Evolutionary conservation across 2,888 invertebrate genomes (phyloP), one percentile per base, ranked within the genome.

Genomic region (Nemotelus pantherinus): DNA sequence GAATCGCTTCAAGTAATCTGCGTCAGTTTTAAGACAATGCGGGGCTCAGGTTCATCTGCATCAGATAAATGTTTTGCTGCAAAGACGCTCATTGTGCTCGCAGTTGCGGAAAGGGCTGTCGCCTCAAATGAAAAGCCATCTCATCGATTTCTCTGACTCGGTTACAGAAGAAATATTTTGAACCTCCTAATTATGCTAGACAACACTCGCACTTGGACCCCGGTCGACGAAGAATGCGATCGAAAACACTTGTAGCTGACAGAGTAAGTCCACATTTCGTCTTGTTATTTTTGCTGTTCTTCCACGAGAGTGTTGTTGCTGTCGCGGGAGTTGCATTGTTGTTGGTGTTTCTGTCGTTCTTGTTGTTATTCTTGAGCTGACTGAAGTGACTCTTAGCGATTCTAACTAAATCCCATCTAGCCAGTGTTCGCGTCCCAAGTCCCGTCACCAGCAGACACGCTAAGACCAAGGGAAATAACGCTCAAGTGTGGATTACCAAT

Each of bases 401-500:
- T 74, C 74, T 74, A 48, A 60, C 60, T 63, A 74, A 74, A 74
- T 74, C 74, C 74, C 74, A 74, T 74, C 47, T 63, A 74, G 63
- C 50, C 44, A 70, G 70, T 50, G 25, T 25, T 25, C 25, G 25
- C 25, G 25, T 65, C 47, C 70, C 53, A 2, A 41, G 44, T 55
- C 70, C 43, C 45, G 43, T 3, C 10, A 41, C 70, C 70, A 55
- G n/a, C 72, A 58, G 71, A 72, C 67, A 48, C n/a, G 67, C 50
- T 25, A 41, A 48, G 55, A 7, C 48, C 48, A n/a, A 72, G 74
- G 74, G 63, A 74, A 74, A 74, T 74, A 60, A 74, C 63, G 74
- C 74, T 74, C 74, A 74, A 74, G 74, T 74, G 63, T 74, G 74
- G 74, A 74, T 74, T 74, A 74, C 74, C 74, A 74, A 74, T 74